Base-by-base conservation (phyloP, 2,797 vertebrate genomes). In the Chiroxiphia lanceolata region DNA sequence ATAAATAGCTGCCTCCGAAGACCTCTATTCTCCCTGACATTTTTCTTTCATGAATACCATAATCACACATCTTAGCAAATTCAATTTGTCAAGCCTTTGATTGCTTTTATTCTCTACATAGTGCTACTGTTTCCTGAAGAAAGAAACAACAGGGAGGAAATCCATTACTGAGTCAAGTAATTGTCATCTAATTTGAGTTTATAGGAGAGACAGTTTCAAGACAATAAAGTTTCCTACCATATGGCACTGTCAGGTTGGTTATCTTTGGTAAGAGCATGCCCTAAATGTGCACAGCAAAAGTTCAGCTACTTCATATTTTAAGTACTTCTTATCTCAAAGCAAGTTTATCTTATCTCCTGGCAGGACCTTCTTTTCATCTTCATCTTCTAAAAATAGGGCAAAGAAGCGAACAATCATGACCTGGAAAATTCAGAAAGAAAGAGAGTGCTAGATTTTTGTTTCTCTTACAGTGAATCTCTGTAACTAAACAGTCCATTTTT, bases 181-280 rank as follows among this genome's bases (percentile, higher is more conserved):
- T 86, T 84, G 63, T 74, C 67, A 40, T 79, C 67, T 72, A 81
- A 80, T 87, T 80, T 89, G 25, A 38, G 12, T 42, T 15, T 38
- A 60, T 4, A 47, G 15, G 51, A 89, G 33, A 10, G 14, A 90
- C 26, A 53, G 19, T 89, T 96, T 89, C 67, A 77, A 90, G 68
- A 64, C 53, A 84, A 36, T 79, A 57, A 22, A 36, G 19, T 67
- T 93, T 93, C 77, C 71, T 70, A 56, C n/a, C 93, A 90, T 94
- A 93, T 96, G 83, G 61, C 38, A 69, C 15, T 90, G 93, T 95
- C 93, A 88, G 26, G 23, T 44, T 91, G 56, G 20, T 74, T 93
- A 51, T 87, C 74, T 84, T 93, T 3, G 1, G 27, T 76, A 45
- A 84, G 70, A 45, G 48, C 13, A 21, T 60, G 53, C 16, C 6